Percentiles rank a stretch among this genome's conserved stretches.
Conservation (phyloP, 2,113 vertebrate genomes). For the Perognathus longimembris region DNA sequence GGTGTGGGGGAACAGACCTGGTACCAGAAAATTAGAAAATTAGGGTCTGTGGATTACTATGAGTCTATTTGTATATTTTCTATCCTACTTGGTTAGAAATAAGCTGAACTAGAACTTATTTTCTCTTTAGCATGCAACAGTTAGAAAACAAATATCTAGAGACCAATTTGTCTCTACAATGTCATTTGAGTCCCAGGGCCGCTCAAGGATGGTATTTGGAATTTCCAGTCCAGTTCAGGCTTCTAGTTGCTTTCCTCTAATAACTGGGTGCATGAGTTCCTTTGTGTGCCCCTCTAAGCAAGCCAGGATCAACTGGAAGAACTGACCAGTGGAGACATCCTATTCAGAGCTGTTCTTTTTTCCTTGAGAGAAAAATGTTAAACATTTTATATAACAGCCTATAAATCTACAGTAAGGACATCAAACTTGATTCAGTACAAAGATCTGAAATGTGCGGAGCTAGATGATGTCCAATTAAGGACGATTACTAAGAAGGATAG, state of each 20-base stretch:
- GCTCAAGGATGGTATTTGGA: background rate
- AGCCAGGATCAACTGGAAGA: background rate
- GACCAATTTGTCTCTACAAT: background rate
- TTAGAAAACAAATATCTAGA: background rate
- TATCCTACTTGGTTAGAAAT: background rate
- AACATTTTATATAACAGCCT: background rate
- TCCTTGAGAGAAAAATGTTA: constrained; percentile 50
- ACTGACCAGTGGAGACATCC: background rate
- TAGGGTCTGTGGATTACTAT: background rate
- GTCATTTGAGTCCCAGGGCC: background rate
- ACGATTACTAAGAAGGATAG: background rate
- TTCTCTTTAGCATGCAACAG: background rate
- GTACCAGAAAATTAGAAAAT: background rate
- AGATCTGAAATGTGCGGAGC: background rate
- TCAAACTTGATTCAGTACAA: constrained; percentile 2
- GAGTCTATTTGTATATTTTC: background rate
- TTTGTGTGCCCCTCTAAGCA: background rate
- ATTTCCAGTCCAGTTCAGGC: background rate
- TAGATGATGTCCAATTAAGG: background rate
- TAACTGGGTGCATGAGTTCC: background rate
- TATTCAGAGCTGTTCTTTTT: constrained; percentile 14
- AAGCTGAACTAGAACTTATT: background rate
- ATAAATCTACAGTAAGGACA: constrained; percentile 1
- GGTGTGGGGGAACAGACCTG: background rate
- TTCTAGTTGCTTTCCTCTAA: background rate